These are phyloP conservation scores for Empis livida DNA, from an alignment of 2,888 invertebrate genomes.

Conservation along the genomic window DNA sequence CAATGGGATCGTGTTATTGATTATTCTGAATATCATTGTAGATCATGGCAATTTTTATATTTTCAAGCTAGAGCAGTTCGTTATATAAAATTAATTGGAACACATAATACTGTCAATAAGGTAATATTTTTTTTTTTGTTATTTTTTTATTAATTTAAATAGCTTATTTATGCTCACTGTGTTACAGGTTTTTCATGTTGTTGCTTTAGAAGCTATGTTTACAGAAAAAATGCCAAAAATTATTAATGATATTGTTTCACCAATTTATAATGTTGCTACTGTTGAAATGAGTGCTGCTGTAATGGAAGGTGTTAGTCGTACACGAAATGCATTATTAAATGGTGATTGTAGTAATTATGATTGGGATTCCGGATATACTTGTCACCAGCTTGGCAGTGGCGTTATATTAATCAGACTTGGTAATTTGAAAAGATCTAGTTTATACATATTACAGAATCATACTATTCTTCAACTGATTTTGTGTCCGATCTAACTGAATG, in stretches of 20 bases:
- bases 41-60: conserved; percentile 93
- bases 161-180: neutral
- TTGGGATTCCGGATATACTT: conserved; percentile 98
- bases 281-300: conserved; percentile 82
- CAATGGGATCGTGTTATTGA: conserved; percentile 93
- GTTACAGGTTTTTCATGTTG: conserved; percentile 69
- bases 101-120: conserved; percentile 90
- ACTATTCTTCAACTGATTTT: no score
- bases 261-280: conserved; percentile 84
- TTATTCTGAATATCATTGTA: conserved; percentile 81
- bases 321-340: conserved; percentile 88
- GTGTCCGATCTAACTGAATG: no score
- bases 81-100: conserved; percentile 72
- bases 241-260: conserved; percentile 62
- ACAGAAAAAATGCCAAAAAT: conserved; percentile 63
- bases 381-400: conserved; percentile 90
- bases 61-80: conserved; percentile 82
- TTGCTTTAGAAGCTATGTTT: conserved; percentile 82
- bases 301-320: conserved; percentile 89
- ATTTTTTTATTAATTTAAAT: neutral
- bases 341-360: conserved; percentile 92
- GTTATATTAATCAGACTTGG: conserved; percentile 89
- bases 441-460: no score
- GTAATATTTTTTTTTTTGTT: conserved; percentile 36
- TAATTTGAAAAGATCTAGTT: no score